Base-by-base conservation (phyloP, 1,140 invertebrate species). In the Drosophila malerkotliana region DNA sequence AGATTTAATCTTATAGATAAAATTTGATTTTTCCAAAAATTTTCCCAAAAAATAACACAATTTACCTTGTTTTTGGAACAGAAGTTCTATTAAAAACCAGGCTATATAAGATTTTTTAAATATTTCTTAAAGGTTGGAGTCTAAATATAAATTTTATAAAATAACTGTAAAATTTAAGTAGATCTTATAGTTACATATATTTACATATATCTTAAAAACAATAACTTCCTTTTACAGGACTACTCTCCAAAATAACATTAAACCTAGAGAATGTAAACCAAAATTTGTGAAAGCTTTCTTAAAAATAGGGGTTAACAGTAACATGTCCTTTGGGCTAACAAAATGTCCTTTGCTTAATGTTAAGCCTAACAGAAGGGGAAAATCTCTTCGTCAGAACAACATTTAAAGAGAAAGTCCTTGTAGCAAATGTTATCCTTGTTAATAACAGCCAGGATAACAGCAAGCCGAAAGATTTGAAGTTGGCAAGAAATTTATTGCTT, bases 391-490 rank as follows among this genome's bases (percentile, higher is more conserved):
- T n/a, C 39, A n/a, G 4, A 3, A 14, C 4, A 44, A 44, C 12
- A n/a, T 14, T 12, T 1, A 14, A 44, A 44, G 39, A 44, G 39
- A 44, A 21, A 47, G 7, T 21, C 15, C 44, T 24, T 15, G 4
- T 28, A 6, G 4, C 53, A 24, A 62, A 15, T 30, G 28, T 34
- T 34, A 72, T 4, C 12, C 4, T 3, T 37, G 34, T 18, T n/a
- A 47, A 1, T 12, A 68, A 14, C 41, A 37, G 62, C 24, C 18
- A 47, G 32, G 32, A 48, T 39, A 44, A 37, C 48, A 47, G 55
- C 9, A 10, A 4, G 14, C 60, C 28, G 39, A 44, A 28, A 53
- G 26, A 3, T 12, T 21, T 41, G 6, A 54, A 44, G 9, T 48
- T 24, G 24, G 8, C 49, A n/a, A 28, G 15, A 37, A 24, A 47